Base-by-base conservation (phyloP, 2,888 invertebrate genomes). In the Drosophila maculinotata region DNA sequence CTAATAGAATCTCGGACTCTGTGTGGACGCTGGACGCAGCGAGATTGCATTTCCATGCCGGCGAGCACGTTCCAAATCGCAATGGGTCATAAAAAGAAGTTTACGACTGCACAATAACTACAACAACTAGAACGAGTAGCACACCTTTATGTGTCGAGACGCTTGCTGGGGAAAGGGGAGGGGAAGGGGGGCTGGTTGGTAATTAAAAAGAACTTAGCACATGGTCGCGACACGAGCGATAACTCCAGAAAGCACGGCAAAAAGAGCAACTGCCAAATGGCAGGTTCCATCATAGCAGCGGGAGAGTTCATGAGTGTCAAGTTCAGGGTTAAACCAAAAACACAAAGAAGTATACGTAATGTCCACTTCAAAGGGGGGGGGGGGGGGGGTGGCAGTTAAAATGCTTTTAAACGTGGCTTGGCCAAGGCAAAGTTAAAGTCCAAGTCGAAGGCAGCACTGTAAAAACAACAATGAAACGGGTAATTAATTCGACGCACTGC, bases 131-230 rank as follows among this genome's bases (percentile, higher is more conserved):
- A 45, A 35, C 12, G 28, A 49, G 42, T 8, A 20, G n/a, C 25
- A 28, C 51, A 56, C 65, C 53, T 70, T 53, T 38, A 48, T 44
- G 66, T 12, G 44, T 51, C 20, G 14, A 5, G n/a, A 33, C 20
- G n/a, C n/a, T n/a, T n/a, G n/a, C n/a, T n/a, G n/a, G n/a, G n/a
- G 31, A 30, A 30, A n/a, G 44, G 3, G 8, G 15, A 26, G n/a
- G 12, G 6, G 63, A n/a, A 4, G 25, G 12, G 30, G 10, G 60
- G n/a, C n/a, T n/a, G n/a, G n/a, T n/a, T n/a, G n/a, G 73, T 73
- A 87, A 81, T 81, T 81, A 81, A 81, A 84, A 87, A 71, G 67
- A 81, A 84, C 81, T 81, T 81, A 87, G 64, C 81, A 87, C 84
- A 77, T 66, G 77, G 62, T 45, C 62, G 75, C 53, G 60, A 71